Evolutionary conservation across 2,797 vertebrate species (phyloP).

Genomic region (Hydrolagus colliei): DNA sequence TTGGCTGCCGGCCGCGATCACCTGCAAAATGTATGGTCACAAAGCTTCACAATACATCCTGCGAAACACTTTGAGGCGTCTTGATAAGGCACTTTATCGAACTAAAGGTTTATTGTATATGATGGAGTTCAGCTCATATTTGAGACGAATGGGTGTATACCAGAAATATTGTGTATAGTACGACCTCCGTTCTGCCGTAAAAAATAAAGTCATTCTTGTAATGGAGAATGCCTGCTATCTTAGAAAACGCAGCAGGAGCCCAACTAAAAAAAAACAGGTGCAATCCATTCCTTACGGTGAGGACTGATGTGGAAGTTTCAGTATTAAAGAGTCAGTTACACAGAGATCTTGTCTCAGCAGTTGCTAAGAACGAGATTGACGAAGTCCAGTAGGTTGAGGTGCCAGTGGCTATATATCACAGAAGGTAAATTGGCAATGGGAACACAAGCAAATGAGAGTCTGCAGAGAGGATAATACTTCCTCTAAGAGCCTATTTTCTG

Average conservation of each 20-base stretch:
- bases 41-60: too few relatives aligned
- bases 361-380: slow-evolving; percentile 26
- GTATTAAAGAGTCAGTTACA: slow-evolving; percentile 12
- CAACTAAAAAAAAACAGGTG: background rate
- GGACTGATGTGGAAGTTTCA: slow-evolving; percentile 1
- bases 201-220: background rate
- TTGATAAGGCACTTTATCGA: too few relatives aligned
- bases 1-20: too few relatives aligned
- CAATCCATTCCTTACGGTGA: slow-evolving; percentile 18
- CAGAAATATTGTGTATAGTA: too few relatives aligned
- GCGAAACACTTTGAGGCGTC: too few relatives aligned
- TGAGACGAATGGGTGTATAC: too few relatives aligned
- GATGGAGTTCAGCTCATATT: too few relatives aligned
- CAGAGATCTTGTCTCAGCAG: slow-evolving; percentile 4
- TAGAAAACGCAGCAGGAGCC: background rate
- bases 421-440: slow-evolving; percentile 9
- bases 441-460: background rate
- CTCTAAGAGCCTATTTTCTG: slow-evolving; percentile 7
- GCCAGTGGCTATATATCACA: slow-evolving; percentile 15
- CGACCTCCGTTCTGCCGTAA: too few relatives aligned
- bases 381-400: background rate
- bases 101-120: too few relatives aligned
- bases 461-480: background rate
- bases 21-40: too few relatives aligned
- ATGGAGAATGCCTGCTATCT: slow-evolving; percentile 11